Evolutionary conservation across 1,140 invertebrate genomes (phyloP).

Genomic region (Laodelphax striatellus): DNA sequence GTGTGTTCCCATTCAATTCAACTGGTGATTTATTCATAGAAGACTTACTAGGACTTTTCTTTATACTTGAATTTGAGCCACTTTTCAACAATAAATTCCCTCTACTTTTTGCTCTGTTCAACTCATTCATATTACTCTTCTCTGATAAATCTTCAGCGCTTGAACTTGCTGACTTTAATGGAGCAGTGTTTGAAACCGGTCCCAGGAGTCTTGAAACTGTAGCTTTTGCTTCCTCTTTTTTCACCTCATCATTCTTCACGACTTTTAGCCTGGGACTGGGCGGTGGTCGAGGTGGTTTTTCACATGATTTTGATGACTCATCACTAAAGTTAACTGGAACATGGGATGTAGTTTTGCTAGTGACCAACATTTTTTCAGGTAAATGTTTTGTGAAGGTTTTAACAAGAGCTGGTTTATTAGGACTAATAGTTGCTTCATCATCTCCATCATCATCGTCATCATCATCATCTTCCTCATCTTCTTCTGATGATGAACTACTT

Average conservation of each 20-base stretch:
- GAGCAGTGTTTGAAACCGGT: slow-evolving; percentile 38
- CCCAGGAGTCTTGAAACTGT: slow-evolving; percentile 55
- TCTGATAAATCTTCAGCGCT: slow-evolving; percentile 9
- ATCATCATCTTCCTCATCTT: slow-evolving; percentile 10
- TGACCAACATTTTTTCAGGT: too few species aligned
- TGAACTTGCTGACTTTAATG: slow-evolving; percentile 6
- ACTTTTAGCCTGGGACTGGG: slow-evolving; percentile 31
- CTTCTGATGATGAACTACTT: slow-evolving; percentile 2
- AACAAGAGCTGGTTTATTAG: too few species aligned
- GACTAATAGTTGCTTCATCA: background rate
- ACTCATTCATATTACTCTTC: slow-evolving; percentile 3
- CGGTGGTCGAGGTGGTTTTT: slow-evolving; percentile 40
- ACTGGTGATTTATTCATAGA: background rate
- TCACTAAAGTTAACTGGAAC: slow-evolving; percentile 20
- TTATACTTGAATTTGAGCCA: background rate
- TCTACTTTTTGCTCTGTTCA: background rate
- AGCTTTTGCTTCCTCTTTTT: slow-evolving; percentile 49
- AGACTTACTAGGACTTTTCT: background rate
- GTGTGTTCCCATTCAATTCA: too few species aligned
- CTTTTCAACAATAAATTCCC: background rate
- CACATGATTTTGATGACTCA: slow-evolving; percentile 19
- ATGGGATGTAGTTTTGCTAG: too few species aligned
- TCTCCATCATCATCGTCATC: background rate
- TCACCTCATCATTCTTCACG: background rate
- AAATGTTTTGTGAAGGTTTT: too few species aligned